Conservation (phyloP, 2,797 vertebrate genomes). For the Garrulus glandarius region DNA sequence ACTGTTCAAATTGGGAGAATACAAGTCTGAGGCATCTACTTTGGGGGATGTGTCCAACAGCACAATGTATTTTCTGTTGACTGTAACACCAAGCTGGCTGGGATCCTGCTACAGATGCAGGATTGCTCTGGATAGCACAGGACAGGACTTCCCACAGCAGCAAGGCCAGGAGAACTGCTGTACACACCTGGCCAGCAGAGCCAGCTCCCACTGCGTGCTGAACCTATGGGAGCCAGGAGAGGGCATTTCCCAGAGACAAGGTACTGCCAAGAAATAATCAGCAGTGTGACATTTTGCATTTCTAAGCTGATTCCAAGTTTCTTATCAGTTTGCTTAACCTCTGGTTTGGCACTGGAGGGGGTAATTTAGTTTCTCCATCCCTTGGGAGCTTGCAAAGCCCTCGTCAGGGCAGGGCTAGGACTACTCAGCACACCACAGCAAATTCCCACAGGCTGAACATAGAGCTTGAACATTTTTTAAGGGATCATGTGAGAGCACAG, state of each 20-base stretch:
- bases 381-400: neutral
- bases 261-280: neutral
- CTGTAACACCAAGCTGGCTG: neutral
- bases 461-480: neutral
- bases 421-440: neutral
- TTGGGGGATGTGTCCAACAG: neutral
- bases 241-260: neutral
- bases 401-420: neutral
- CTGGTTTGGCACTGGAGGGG: neutral
- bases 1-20: neutral
- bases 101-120: neutral
- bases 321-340: neutral
- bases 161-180: neutral
- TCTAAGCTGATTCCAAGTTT: neutral
- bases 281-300: neutral
- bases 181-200: neutral
- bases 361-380: neutral
- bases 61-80: fast-evolving
- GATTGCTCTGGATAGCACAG: neutral
- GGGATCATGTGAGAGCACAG: neutral
- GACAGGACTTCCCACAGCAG: neutral
- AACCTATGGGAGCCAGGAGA: neutral
- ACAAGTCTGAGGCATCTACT: neutral
- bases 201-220: neutral
- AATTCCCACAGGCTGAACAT: neutral